Evolutionary conservation across 2,888 invertebrate species (phyloP), one percentile per base, ranked within the genome.

Genomic region (Dynastes maya): DNA sequence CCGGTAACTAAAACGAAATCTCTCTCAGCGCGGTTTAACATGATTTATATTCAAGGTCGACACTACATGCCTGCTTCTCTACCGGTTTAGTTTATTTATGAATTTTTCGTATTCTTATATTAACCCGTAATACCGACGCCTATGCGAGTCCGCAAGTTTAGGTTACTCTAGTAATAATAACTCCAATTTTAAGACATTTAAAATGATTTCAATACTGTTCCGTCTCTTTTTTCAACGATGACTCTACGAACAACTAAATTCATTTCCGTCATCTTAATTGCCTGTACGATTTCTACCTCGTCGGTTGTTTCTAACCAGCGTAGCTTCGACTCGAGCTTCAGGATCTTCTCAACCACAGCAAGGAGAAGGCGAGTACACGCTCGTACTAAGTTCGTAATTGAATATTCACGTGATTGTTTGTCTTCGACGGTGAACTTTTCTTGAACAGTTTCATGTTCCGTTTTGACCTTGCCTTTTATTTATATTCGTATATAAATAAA

Each of bases 351-450:
- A 55, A 22, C 55, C 55, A 55, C 55, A 22, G 22, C 22, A 55
- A 22, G 55, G 22, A 55, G 55, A 6, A 55, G 8, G 22, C 22
- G 6, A 55, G 55, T 55, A 55, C 32, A 55, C 40, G 2, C 45
- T 67, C 40, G 45, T 45, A 45, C 22, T 40, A 45, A 40, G 40
- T 67, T 45, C 6, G 22, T 67, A 67, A 67, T 67, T 45, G 65
- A 67, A 67, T 67, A 67, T 45, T 67, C 65, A 49, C 16, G 27
- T 9, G 65, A 16, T 67, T 67, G 65, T 67, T 67, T 67, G 65
- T 40, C 65, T 67, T 6, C 65, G 11, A 45, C 22, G 45, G 22
- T 5, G 40, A 65, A 45, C 37, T 67, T 40, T 67, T 67, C 65
- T 40, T 16, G 16, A 45, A 3, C 16, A 65, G 37, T 65, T 65